Evolutionary conservation across 2,113 vertebrate genomes (phyloP), one percentile per base, ranked within the genome.

Genomic region (Brachyistius frenatus): DNA sequence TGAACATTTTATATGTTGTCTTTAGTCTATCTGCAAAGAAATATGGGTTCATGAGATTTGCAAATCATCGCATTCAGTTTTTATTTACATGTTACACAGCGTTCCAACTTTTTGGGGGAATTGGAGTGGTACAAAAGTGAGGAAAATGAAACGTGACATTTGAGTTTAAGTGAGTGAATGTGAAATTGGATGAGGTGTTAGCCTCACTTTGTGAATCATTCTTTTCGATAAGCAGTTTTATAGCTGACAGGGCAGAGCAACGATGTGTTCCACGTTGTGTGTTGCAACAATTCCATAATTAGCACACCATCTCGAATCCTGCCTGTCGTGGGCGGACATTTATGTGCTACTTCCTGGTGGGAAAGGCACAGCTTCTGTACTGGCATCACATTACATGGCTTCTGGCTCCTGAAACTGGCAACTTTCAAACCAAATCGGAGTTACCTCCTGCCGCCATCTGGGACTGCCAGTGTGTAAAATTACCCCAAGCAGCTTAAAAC

Each of bases 401-500:
- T 80, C n/a, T 72, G 62, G 37, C 44, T 58, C 31, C 74, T 73
- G 75, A 73, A 83, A 77, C 56, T 54, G 14, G 57, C 55, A 56
- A 16, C 62, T 39, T 72, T 71, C 70, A 57, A 65, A 81, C 30
- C 23, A 31, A 70, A 72, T 23, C 72, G 47, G 53, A 75, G 32
- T 58, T 49, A 10, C 57, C 49, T 44, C 61, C 61, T 41, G 66
- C 47, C 67, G 63, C 70, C 71, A 67, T 53, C 64, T 32, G 65
- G 53, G 65, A 83, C 58, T 53, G 35, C 35, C 66, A 30, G 2
- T 66, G 65, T 79, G 76, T 75, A 75, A 81, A 78, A 63, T 66
- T 72, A 58, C 77, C 57, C 30, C 46, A 3, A 62, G 65, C 69
- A 23, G 36, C 74, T 67, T 46, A 52, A 35, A 71, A 66, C 36